Conservation (phyloP, 2,888 invertebrate species). For the Cepaea hortensis region DNA sequence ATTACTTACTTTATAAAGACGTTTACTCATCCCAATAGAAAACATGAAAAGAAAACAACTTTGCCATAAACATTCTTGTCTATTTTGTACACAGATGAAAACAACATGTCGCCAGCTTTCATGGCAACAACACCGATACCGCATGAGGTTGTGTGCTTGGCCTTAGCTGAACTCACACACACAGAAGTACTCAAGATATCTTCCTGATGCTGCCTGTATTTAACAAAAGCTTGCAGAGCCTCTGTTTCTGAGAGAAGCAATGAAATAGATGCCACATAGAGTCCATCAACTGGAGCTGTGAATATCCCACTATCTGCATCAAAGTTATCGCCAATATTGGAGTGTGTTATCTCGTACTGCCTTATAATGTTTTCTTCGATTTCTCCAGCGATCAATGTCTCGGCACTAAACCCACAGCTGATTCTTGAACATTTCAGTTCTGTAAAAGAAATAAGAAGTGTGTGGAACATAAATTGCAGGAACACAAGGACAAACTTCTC, state of each 20-base stretch:
- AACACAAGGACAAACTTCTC: too few species aligned
- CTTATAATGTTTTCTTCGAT: too few species aligned
- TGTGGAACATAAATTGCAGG: too few species aligned
- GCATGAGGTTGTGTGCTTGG: background rate
- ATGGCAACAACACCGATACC: background rate
- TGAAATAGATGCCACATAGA: background rate
- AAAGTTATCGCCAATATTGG: background rate
- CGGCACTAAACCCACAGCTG: too few species aligned
- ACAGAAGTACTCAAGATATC: background rate
- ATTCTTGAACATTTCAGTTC: too few species aligned
- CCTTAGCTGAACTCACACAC: background rate
- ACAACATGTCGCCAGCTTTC: background rate
- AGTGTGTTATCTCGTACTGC: background rate
- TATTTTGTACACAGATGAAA: background rate
- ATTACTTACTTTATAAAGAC: too few species aligned
- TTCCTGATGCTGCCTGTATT: background rate
- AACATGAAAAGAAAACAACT: background rate
- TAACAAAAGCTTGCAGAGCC: background rate
- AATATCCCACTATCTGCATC: background rate
- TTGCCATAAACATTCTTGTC: background rate
- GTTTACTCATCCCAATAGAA: background rate
- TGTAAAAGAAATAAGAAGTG: too few species aligned
- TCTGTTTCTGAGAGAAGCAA: background rate
- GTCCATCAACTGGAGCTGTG: slow-evolving; percentile 1
- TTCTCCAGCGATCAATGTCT: too few species aligned